Conservation (phyloP, 2,113 vertebrate species). For the Madoqua kirkii region DNA sequence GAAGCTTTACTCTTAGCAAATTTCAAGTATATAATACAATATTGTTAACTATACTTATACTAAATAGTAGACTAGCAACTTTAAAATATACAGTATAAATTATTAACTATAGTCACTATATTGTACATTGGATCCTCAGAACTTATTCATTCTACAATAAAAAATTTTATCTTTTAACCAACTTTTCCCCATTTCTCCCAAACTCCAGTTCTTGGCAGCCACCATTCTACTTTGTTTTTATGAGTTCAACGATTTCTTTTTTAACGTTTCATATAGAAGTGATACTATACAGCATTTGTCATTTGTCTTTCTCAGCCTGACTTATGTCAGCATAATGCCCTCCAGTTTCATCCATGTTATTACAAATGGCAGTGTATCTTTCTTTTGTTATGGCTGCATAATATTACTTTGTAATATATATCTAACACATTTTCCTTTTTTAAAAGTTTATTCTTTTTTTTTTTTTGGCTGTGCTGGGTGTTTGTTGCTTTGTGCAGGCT, state of each 20-base stretch:
- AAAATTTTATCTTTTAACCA: neutral
- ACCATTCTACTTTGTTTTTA: neutral
- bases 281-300: neutral
- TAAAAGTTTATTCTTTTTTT: fast-evolving
- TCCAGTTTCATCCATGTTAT: neutral
- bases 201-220: neutral
- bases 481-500: no score
- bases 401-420: neutral
- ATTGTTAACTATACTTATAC: neutral
- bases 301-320: neutral
- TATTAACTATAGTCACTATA: neutral
- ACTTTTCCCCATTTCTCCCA: neutral
- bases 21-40: neutral
- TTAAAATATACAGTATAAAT: neutral
- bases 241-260: neutral
- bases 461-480: no score
- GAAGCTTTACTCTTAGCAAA: neutral
- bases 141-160: neutral
- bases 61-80: neutral
- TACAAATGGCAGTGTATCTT: neutral
- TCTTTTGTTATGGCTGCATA: neutral
- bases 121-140: neutral
- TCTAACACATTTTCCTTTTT: neutral
- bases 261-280: neutral
- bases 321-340: neutral